Percentiles rank a stretch among this genome's conserved stretches.
Evolutionary conservation across 2,797 vertebrate species (phyloP).

Genomic region (Cyclopterus lumpus): DNA sequence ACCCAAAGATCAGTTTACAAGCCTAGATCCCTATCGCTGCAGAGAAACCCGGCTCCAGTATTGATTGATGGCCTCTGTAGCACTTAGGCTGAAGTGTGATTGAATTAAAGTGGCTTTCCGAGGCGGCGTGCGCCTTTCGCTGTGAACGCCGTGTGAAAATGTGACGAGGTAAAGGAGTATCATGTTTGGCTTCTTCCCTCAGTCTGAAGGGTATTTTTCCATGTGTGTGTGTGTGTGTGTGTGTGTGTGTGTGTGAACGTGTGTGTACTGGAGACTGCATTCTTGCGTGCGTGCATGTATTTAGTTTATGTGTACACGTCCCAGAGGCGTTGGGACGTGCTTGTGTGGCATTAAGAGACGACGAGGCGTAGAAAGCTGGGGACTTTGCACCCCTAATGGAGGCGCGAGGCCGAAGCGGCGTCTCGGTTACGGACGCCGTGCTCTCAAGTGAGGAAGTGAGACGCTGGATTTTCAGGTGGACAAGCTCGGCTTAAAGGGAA

Average conservation of each 20-base stretch:
- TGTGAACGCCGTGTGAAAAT: slow-evolving; percentile 35
- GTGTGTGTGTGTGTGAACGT: neutral
- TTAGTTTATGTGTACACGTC: neutral
- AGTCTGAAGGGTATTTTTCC: slow-evolving; percentile 10
- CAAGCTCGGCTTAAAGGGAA: slow-evolving; percentile 33
- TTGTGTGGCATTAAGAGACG: slow-evolving; percentile 42
- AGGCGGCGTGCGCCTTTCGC: slow-evolving; percentile 37
- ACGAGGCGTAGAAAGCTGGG: slow-evolving; percentile 62
- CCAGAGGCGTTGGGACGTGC: neutral
- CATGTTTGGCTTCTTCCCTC: slow-evolving; percentile 39
- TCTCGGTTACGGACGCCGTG: slow-evolving; percentile 59
- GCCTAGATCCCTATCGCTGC: slow-evolving; percentile 60
- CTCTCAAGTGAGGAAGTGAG: slow-evolving; percentile 52
- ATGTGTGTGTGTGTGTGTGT: neutral
- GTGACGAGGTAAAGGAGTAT: slow-evolving; percentile 50
- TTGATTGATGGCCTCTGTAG: slow-evolving; percentile 64
- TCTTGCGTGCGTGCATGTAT: neutral
- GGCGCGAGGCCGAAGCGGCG: slow-evolving; percentile 37
- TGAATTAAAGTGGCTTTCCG: slow-evolving; percentile 66
- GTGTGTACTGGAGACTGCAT: neutral
- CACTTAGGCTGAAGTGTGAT: slow-evolving; percentile 72
- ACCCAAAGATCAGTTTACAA: slow-evolving; percentile 67
- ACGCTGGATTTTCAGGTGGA: slow-evolving; percentile 38
- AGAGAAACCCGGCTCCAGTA: slow-evolving; percentile 52
- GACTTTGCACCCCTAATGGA: slow-evolving; percentile 62